A percentile compares a stretch with the other conserved stretches of the same genome.
These are phyloP conservation scores for Tetraodon nigroviridis DNA, from an alignment of 2,113 vertebrate species.

Conservation along the genomic window DNA sequence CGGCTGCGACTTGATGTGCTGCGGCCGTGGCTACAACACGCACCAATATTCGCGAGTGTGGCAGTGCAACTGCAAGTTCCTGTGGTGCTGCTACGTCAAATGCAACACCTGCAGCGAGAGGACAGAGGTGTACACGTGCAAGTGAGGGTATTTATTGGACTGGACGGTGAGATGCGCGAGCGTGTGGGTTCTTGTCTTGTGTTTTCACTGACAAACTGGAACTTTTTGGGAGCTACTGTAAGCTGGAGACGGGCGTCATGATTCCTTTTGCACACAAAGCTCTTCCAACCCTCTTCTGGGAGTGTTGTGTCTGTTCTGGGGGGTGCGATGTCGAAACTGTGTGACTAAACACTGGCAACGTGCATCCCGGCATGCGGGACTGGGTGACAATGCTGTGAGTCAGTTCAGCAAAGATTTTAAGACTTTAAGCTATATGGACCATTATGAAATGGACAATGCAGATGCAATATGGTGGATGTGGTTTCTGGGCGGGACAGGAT, in stretches of 20 bases:
- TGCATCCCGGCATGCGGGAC: slow-evolving; percentile 15
- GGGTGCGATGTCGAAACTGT: slow-evolving; percentile 17
- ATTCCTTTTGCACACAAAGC: slow-evolving; percentile 63
- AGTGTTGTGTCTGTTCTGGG: slow-evolving; percentile 11
- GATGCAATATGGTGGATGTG: slow-evolving; percentile 39
- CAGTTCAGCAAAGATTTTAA: slow-evolving; percentile 26
- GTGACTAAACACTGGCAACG: slow-evolving; percentile 18
- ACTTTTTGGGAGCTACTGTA: slow-evolving; percentile 26
- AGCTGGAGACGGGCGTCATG: slow-evolving; percentile 36
- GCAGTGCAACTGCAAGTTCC: slow-evolving; percentile 99
- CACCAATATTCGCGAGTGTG: slow-evolving; percentile 96
- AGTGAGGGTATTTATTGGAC: slow-evolving; percentile 78
- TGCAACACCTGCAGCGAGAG: slow-evolving; percentile 98
- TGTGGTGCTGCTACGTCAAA: slow-evolving; percentile 98
- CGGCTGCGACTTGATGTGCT: slow-evolving; percentile 96
- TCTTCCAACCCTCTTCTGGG: slow-evolving; percentile 34
- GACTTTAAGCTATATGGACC: slow-evolving; percentile 58
- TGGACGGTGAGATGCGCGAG: not conserved
- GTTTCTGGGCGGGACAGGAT: slow-evolving; percentile 40
- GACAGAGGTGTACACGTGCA: slow-evolving; percentile 97
- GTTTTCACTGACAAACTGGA: too few species aligned
- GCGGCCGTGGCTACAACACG: slow-evolving; percentile 95
- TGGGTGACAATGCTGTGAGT: slow-evolving; percentile 21
- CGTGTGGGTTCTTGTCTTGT: too few species aligned
- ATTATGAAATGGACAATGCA: slow-evolving; percentile 30